Percentiles rank a stretch among this genome's conserved stretches.
phyloP scores from a whole-genome alignment of 2,888 invertebrate species.

The Antitype chi region DNA sequence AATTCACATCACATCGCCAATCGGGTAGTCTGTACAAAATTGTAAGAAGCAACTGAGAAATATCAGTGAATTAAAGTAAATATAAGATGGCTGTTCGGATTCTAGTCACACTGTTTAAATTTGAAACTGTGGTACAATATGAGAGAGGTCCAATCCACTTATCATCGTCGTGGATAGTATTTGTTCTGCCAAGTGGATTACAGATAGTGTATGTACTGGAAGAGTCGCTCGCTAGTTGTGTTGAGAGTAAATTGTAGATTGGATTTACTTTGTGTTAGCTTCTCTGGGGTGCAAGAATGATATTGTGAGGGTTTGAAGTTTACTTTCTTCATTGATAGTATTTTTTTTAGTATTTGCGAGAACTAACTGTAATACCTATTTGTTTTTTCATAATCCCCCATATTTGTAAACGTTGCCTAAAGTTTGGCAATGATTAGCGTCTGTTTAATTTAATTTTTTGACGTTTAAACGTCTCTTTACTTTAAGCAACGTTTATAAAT shows the following conservation, averaged over 20 bases:
- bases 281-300: slow-evolving; percentile 12
- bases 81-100: slow-evolving; percentile 59
- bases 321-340: background rate
- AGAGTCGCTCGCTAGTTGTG: slow-evolving; percentile 42
- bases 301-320: slow-evolving; percentile 5
- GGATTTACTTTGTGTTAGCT: slow-evolving; percentile 45
- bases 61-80: slow-evolving; percentile 69
- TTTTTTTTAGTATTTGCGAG: background rate
- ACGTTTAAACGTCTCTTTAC: no score
- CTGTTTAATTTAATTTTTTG: no score
- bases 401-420: no score
- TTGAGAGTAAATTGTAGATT: slow-evolving; percentile 59
- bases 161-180: slow-evolving; percentile 76
- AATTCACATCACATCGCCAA: slow-evolving; percentile 60
- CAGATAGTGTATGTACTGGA: slow-evolving; percentile 51
- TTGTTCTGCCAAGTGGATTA: slow-evolving; percentile 71
- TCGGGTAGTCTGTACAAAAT: slow-evolving; percentile 49
- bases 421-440: no score
- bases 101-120: slow-evolving; percentile 80
- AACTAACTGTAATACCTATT: no score
- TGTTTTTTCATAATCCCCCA: no score
- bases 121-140: slow-evolving; percentile 79
- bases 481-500: no score
- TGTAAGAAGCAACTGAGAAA: slow-evolving; percentile 51
- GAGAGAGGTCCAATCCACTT: slow-evolving; percentile 80